These are phyloP conservation scores for Pharmacophagus antenor DNA, from an alignment of 2,888 invertebrate genomes.

Conservation along the genomic window DNA sequence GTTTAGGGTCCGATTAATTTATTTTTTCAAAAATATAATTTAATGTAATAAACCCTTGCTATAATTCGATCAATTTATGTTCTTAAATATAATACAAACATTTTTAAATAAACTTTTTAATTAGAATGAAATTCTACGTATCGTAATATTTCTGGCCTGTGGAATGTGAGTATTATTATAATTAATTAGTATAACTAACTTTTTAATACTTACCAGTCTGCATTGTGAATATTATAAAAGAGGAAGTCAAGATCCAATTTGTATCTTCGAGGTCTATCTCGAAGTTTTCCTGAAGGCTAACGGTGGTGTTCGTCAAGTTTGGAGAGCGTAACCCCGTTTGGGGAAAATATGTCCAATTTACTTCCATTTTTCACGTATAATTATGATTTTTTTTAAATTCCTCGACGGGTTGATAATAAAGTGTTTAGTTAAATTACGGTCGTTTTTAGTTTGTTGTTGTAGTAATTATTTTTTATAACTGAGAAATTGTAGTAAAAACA, in stretches of 20 bases:
- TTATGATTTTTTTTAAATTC: not conserved
- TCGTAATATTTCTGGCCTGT: no score
- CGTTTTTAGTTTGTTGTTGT: not conserved
- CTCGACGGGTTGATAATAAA: not conserved
- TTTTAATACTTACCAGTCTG: conserved; percentile 85
- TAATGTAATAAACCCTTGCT: no score
- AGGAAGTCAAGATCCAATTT: conserved; percentile 93
- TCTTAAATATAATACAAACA: no score
- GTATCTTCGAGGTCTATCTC: conserved; percentile 89
- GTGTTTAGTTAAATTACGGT: not conserved
- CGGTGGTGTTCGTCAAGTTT: conserved; percentile 64
- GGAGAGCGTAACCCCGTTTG: conserved; percentile 56
- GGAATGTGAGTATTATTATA: no score
- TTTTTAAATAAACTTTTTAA: no score
- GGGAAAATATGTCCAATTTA: conserved; percentile 53
- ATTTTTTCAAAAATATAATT: no score
- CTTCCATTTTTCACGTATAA: conserved; percentile 44
- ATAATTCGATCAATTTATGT: no score
- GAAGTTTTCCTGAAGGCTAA: conserved; percentile 82
- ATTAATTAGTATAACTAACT: no score
- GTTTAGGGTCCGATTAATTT: no score
- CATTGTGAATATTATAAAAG: conserved; percentile 96
- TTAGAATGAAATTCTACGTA: no score
- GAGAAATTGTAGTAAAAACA: not conserved
- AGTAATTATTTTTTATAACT: not conserved